phyloP scores from a whole-genome alignment of 1,140 invertebrate species.

The Ridgeia piscesae region DNA sequence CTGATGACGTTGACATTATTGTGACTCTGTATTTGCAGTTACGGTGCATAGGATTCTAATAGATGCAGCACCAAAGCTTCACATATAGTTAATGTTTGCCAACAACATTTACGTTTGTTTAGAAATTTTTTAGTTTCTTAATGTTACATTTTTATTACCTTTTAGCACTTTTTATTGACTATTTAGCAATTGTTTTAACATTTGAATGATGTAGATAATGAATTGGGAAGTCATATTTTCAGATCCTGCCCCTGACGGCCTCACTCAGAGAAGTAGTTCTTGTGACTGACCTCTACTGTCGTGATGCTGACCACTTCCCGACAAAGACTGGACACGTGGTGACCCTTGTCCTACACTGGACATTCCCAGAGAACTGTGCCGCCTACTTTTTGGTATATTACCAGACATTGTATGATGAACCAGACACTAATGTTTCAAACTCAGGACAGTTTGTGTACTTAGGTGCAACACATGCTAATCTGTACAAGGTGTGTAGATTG shows the following conservation, averaged over 20 bases:
- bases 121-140: too few species aligned
- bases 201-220: neutral
- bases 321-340: neutral
- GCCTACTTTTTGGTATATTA: neutral
- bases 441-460: neutral
- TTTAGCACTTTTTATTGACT: too few species aligned
- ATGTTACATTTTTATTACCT: too few species aligned
- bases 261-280: neutral
- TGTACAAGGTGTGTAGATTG: neutral
- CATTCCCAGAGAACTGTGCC: neutral
- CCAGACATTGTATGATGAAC: neutral
- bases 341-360: neutral
- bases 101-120: too few species aligned
- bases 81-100: neutral
- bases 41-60: neutral
- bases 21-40: neutral
- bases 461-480: neutral
- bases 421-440: neutral
- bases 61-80: neutral
- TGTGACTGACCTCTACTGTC: neutral
- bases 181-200: too few species aligned
- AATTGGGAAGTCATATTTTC: neutral
- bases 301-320: neutral
- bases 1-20: too few species aligned
- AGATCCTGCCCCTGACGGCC: neutral